Evolutionary conservation across 2,113 vertebrate species (phyloP).

Genomic region (Rhinichthys klamathensis): DNA sequence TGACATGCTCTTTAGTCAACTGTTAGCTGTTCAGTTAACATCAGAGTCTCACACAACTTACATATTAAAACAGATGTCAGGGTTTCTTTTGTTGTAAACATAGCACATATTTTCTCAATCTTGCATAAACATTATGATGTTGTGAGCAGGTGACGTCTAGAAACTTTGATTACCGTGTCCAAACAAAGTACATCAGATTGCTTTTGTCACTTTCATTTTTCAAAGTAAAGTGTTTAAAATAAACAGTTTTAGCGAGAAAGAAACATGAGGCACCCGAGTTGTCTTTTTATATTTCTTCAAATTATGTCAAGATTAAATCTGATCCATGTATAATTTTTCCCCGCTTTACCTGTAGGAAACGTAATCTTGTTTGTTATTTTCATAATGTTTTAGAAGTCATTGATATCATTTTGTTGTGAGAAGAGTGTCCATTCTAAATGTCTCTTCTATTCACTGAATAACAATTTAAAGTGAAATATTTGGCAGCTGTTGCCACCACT

Average conservation of each 20-base stretch:
- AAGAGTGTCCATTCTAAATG: not conserved
- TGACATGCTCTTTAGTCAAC: not conserved
- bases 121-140: not conserved
- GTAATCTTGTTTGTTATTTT: not conserved
- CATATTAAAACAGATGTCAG: not conserved
- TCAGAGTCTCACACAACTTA: not conserved
- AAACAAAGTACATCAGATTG: not conserved
- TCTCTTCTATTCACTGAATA: not conserved
- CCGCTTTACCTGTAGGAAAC: not conserved
- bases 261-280: not conserved
- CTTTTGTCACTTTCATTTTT: constrained; percentile 3
- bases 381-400: not conserved
- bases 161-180: not conserved
- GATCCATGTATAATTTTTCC: not conserved
- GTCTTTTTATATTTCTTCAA: not conserved
- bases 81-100: not conserved
- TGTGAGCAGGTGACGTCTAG: not conserved
- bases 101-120: not conserved
- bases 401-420: not conserved
- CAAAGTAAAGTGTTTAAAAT: not conserved
- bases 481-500: not conserved
- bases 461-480: not conserved
- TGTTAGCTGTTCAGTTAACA: not conserved
- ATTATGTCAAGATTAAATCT: not conserved
- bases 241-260: not conserved